Evolutionary conservation across 23 tunicate species (phyloP), one percentile per base, ranked within the genome.

Genomic region (Styela clava): DNA sequence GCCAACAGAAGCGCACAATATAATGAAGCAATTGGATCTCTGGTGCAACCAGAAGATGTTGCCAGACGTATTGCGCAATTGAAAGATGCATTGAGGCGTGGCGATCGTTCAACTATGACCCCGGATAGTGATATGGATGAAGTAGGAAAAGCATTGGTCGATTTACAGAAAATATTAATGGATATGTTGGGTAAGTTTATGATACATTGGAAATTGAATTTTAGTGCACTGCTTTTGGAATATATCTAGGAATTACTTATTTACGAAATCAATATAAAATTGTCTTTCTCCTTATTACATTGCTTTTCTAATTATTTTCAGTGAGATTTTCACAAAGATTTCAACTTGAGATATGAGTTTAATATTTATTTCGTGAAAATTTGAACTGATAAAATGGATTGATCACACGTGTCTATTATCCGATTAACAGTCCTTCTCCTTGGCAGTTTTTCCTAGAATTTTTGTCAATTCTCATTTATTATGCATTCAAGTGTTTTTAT

Each of bases 41-140:
- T 92, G 82, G 71, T 92, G 12, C 78, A 80, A 44, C 97, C 97
- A 16, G 69, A 69, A 28, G 91, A 86, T 1, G 85, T 92, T 26
- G 87, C 80, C 0, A 81, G 87, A 35, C 85, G 85, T 24, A 73
- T 92, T 27, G 56, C 78, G 24, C 35, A 78, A 31, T 35, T 92
- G 20, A 69, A 74, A 2, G 88, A 87, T 7, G 87, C 85, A 18
- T n/a, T 92, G 21, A 64, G 74, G 36, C 74, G 81, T 3, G 97
- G 97, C 1, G 87, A 92, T 33, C 77, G 74, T 12, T 35, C 72
- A 30, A 73, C 79, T 2, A 33, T 80, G 61, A 68, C 63, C 16
- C 67, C 69, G 3, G 64, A 62, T 20, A 71, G 63, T 1, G 83
- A 79, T 23, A 64, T 30, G 12, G 91, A 88, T 36, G 68, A 81